phyloP scores from a whole-genome alignment of 2,113 vertebrate genomes.

The Emydura subglobosa region DNA sequence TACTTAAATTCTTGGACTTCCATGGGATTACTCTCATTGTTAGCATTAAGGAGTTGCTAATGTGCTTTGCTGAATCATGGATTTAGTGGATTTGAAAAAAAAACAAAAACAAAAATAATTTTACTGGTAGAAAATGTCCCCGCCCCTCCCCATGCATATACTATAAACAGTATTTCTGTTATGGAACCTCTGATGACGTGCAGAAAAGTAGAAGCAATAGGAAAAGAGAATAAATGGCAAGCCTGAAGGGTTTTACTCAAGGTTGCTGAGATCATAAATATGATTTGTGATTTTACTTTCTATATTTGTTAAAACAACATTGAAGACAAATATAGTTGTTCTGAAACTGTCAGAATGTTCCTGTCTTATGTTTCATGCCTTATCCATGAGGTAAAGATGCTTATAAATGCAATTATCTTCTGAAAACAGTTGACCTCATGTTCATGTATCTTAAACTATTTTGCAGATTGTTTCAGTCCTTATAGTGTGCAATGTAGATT shows the following conservation, averaged over 20 bases:
- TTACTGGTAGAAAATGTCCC: not conserved
- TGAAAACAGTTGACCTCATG: conserved; percentile 73
- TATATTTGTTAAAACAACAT: conserved; percentile 32
- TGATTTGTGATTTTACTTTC: not conserved
- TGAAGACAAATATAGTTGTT: conserved; percentile 27
- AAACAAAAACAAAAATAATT: not conserved
- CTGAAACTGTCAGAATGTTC: conserved; percentile 4
- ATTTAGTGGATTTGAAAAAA: not conserved
- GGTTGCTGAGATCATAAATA: not conserved
- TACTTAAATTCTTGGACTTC: not conserved
- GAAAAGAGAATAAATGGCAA: not conserved
- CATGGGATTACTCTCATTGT: not conserved
- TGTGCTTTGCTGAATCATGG: not conserved
- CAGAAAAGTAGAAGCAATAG: not conserved
- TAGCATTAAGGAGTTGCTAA: conserved; percentile 2
- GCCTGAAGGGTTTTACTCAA: not conserved
- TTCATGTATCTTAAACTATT: conserved; percentile 49
- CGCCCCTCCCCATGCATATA: not conserved
- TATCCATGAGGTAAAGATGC: conserved; percentile 61
- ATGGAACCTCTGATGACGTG: not conserved
- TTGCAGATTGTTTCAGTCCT: conserved; percentile 31
- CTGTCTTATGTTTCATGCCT: conserved; percentile 50
- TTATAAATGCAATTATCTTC: conserved; percentile 62
- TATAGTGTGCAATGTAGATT: conserved; percentile 3
- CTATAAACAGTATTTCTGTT: conserved; percentile 27